Conservation (phyloP, 2,113 vertebrate species). For the Scopus umbretta region DNA sequence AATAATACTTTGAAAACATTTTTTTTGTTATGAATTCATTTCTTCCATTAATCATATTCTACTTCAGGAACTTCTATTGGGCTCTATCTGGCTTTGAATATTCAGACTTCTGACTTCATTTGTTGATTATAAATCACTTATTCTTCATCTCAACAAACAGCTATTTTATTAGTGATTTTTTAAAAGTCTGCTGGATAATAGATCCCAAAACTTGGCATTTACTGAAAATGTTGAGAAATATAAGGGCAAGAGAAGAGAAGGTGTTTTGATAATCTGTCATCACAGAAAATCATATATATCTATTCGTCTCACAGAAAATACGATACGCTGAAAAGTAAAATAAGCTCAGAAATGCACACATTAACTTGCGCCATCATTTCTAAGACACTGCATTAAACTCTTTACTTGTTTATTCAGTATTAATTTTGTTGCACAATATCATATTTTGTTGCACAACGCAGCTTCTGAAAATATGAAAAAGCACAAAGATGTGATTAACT, state of each 20-base stretch:
- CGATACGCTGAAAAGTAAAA: neutral
- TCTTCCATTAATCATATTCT: neutral
- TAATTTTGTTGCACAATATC: neutral
- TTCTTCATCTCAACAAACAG: neutral
- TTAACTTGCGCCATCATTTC: neutral
- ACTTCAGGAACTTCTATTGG: neutral
- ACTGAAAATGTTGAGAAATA: neutral
- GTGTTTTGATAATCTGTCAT: neutral
- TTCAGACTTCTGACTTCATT: neutral
- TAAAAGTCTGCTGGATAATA: neutral
- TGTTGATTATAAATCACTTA: neutral
- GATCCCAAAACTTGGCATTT: neutral
- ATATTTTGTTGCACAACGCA: neutral
- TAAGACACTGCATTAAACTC: neutral
- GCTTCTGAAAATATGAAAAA: neutral
- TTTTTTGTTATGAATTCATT: conserved; percentile 35
- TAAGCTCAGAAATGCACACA: neutral
- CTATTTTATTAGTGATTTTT: neutral
- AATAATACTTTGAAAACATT: conserved; percentile 30
- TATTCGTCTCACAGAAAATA: neutral
- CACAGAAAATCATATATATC: neutral
- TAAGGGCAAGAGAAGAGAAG: neutral
- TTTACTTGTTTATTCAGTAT: neutral
- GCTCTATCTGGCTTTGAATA: neutral
- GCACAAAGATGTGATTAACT: neutral